These are phyloP conservation scores for Myotis lucifugus DNA, from an alignment of 2,113 vertebrate species.

Conservation along the genomic window DNA sequence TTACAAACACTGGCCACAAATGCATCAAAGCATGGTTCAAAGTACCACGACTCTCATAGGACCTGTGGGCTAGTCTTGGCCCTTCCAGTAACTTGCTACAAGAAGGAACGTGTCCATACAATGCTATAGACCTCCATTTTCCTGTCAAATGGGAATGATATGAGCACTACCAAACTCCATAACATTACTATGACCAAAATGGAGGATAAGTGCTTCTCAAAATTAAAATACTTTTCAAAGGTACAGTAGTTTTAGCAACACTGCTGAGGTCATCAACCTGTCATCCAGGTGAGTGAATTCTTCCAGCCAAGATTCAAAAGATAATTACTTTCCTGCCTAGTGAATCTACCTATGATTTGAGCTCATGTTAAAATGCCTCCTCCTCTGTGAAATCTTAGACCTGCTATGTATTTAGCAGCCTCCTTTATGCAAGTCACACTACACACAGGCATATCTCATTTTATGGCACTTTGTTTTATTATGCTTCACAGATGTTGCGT, in stretches of 20 bases:
- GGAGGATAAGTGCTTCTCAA: not conserved
- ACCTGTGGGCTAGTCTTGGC: not conserved
- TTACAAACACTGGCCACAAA: not conserved
- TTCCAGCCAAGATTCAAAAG: constrained; percentile 8
- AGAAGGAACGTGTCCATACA: not conserved
- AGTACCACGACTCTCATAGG: not conserved
- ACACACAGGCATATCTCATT: not conserved
- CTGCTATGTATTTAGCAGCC: not conserved
- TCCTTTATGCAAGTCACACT: not conserved
- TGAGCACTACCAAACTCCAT: not conserved
- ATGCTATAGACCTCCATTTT: constrained; percentile 38
- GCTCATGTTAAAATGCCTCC: not conserved
- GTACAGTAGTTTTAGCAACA: not conserved
- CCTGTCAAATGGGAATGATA: not conserved
- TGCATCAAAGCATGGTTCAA: not conserved
- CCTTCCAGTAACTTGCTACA: not conserved
- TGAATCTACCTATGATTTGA: constrained; percentile 6
- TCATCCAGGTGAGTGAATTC: constrained; percentile 16
- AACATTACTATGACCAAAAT: constrained; percentile 38
- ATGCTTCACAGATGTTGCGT: not conserved
- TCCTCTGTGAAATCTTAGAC: constrained; percentile 24
- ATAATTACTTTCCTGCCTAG: not conserved
- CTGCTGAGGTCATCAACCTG: not conserved
- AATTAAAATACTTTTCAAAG: constrained; percentile 17
- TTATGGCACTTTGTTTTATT: not conserved